A percentile compares a stretch with the other conserved stretches of the same genome.
These are phyloP conservation scores for Caenorhabditis zanzibari DNA, from an alignment of 2,888 invertebrate species.

Conservation along the genomic window DNA sequence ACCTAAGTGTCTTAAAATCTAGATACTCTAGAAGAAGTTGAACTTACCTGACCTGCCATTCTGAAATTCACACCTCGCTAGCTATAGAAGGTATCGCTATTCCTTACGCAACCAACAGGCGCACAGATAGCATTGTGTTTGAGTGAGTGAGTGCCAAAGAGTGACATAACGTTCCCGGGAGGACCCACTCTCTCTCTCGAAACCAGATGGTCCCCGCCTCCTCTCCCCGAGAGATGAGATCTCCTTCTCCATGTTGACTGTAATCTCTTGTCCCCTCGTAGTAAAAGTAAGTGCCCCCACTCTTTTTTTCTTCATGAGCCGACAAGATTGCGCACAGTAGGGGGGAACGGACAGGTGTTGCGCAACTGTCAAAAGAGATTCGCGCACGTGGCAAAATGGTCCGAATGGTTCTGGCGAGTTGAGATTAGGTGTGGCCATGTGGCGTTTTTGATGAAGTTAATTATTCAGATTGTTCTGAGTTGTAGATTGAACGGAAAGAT, in stretches of 20 bases:
- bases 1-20: too few relatives aligned
- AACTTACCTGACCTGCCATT: background rate
- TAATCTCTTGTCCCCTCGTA: slow-evolving; percentile 43
- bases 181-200: background rate
- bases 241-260: slow-evolving; percentile 34
- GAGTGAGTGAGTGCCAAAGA: slow-evolving; percentile 10
- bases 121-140: background rate
- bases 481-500: too few relatives aligned
- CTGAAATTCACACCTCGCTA: background rate
- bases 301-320: slow-evolving; percentile 29
- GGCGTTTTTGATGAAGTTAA: too few relatives aligned
- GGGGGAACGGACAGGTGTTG: slow-evolving; percentile 46
- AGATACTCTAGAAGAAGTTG: too few relatives aligned
- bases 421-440: background rate
- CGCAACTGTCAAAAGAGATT: slow-evolving; percentile 36
- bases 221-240: slow-evolving; percentile 15
- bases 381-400: slow-evolving; percentile 34
- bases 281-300: background rate
- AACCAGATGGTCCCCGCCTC: slow-evolving; percentile 28
- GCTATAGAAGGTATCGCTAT: background rate
- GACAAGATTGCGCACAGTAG: slow-evolving; percentile 14
- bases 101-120: slow-evolving; percentile 35
- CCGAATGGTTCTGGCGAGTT: background rate
- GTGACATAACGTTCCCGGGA: slow-evolving; percentile 34
- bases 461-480: too few relatives aligned